Evolutionary conservation across 2,113 vertebrate species (phyloP), one percentile per base, ranked within the genome.

Genomic region (Motacilla alba): DNA sequence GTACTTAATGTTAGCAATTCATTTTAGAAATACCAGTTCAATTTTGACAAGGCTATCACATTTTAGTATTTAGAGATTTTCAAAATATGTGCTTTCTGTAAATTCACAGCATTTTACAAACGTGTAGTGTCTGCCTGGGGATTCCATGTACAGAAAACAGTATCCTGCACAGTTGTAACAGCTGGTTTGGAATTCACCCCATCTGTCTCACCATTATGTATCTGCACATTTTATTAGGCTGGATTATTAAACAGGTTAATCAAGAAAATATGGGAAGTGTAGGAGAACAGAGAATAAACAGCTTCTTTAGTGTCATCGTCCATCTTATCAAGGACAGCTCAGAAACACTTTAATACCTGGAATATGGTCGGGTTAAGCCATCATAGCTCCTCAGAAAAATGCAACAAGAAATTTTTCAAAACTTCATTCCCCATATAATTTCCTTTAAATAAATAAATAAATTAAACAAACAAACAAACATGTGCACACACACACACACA

Each of bases 221-320:
- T 59, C 55, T 80, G 46, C 47, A 93, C 23, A 64, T 82, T 92
- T 94, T 79, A 81, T 87, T 85, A 74, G 74, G 72, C 73, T 62
- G 50, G 75, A 59, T 83, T 90, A 96, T 85, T 87, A 92, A 90
- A 89, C 43, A 92, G 72, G 83, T 87, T 93, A 93, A 95, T 95
- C 50, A 87, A 84, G 82, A 81, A 91, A 90, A 93, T 74, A 77
- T n/a, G 63, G 39, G 28, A 94, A 69, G 33, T 35, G 12, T 49
- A 72, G 55, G 58, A 94, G 60, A 88, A 66, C 35, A 92, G 46
- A 87, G 31, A 84, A 83, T 63, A 46, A 89, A 76, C 2, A 4
- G 50, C 26, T 90, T 83, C 56, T 93, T 89, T 46, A 41, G 24
- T 27, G 37, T 60, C 62, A 67, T 13, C 64, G 49, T 81, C 53